A percentile compares a stretch with the other conserved stretches of the same genome.
phyloP scores from a whole-genome alignment of 2,113 vertebrate species.

The Psophia crepitans region DNA sequence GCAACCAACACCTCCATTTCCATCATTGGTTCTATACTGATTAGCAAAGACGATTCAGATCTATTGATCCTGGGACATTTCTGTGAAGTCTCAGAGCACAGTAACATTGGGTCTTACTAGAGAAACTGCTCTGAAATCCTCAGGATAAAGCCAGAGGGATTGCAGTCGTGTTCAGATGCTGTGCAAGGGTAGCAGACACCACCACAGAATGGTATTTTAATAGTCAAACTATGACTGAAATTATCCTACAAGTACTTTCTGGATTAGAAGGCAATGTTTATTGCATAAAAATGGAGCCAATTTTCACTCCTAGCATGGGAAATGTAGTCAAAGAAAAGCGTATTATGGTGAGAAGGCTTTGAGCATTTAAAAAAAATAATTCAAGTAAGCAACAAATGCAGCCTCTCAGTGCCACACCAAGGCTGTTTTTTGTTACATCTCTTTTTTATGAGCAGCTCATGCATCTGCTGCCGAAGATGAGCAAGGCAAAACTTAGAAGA shows the following conservation, averaged over 20 bases:
- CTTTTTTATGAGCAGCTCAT: neutral
- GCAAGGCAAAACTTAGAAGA: neutral
- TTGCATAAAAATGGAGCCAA: rapidly evolving
- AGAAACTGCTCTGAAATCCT: neutral
- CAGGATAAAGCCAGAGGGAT: neutral
- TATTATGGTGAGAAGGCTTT: neutral
- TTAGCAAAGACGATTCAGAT: neutral
- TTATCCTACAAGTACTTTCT: neutral
- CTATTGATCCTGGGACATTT: neutral
- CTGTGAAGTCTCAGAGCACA: neutral
- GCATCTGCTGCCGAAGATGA: neutral
- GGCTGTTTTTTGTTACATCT: neutral
- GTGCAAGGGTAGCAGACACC: neutral
- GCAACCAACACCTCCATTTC: neutral
- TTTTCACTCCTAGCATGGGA: neutral
- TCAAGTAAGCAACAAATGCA: neutral
- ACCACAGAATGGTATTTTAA: neutral
- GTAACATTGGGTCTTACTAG: neutral
- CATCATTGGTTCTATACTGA: neutral
- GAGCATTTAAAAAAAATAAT: neutral
- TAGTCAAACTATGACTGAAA: neutral
- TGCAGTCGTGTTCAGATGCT: neutral
- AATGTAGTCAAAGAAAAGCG: neutral
- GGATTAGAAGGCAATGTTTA: neutral
- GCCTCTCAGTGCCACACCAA: neutral